Evolutionary conservation across 2,888 invertebrate species (phyloP).

Genomic region (Dendrolimus pini): DNA sequence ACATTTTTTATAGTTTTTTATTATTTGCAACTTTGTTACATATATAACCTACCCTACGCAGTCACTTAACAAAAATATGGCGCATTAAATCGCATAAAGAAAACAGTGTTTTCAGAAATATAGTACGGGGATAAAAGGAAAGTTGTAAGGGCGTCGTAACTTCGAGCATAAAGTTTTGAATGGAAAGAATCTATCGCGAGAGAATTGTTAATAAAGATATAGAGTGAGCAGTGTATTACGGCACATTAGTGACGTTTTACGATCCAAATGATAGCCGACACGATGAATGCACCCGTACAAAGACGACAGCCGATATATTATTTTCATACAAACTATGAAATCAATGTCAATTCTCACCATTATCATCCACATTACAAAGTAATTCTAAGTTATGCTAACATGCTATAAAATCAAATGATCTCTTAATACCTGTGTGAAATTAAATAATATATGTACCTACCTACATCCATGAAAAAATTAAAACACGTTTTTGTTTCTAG

Average conservation of each 20-base stretch:
- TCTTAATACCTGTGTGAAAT: conserved; percentile 1
- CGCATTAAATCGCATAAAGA: conserved; percentile 71
- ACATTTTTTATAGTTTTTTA: conserved; percentile 55
- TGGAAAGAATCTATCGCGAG: conserved; percentile 64
- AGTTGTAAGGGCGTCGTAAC: conserved; percentile 69
- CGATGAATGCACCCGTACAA: conserved; percentile 58
- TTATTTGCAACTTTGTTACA: conserved; percentile 65
- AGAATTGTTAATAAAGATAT: conserved; percentile 75
- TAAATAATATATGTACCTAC: conserved; percentile 1
- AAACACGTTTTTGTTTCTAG: too few species aligned
- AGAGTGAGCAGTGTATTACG: conserved; percentile 61
- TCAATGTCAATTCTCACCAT: background rate
- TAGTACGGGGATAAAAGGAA: conserved; percentile 67
- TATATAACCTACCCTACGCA: conserved; percentile 25
- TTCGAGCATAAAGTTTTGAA: conserved; percentile 67
- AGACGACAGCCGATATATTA: conserved; percentile 18
- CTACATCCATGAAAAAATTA: too few species aligned
- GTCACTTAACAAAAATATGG: conserved; percentile 70
- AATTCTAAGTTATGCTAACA: background rate
- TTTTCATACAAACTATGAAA: conserved; percentile 45
- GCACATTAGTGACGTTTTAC: conserved; percentile 69
- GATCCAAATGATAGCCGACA: conserved; percentile 44
- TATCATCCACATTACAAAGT: background rate
- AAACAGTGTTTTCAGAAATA: conserved; percentile 73
- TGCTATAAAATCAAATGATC: background rate